A percentile compares a stretch with the other conserved stretches of the same genome.
Evolutionary conservation across 2,888 invertebrate species (phyloP).

Genomic region (Andrena flavipes): DNA sequence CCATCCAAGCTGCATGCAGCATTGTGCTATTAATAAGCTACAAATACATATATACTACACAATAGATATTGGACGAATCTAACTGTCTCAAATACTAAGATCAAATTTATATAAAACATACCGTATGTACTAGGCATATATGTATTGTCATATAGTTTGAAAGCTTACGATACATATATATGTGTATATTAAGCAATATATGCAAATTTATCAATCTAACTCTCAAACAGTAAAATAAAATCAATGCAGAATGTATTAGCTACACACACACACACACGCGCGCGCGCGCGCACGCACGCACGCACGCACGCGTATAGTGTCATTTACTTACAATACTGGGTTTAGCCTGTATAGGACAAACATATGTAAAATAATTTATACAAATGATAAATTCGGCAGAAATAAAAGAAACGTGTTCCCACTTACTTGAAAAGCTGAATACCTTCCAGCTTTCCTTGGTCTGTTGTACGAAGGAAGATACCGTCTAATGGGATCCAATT

Average conservation of each 20-base stretch:
- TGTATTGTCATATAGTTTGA: constrained; percentile 1
- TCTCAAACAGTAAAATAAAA: constrained; percentile 25
- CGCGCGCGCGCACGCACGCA: constrained; percentile 38
- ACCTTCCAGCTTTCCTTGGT: constrained; percentile 95
- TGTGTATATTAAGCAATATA: not conserved
- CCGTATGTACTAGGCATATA: constrained; percentile 19
- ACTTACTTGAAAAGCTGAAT: constrained; percentile 98
- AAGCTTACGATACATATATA: not conserved
- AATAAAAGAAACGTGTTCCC: not conserved
- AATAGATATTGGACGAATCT: constrained; percentile 7
- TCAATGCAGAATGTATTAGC: constrained; percentile 5
- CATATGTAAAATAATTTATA: constrained; percentile 55
- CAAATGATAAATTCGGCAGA: constrained; percentile 21
- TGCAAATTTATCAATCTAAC: constrained; percentile 10
- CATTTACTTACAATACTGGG: constrained; percentile 87
- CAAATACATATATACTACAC: not conserved
- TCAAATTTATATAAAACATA: no score
- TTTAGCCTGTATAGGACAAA: constrained; percentile 86
- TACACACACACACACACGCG: no score
- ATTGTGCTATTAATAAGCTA: not conserved
- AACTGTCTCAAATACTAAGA: not conserved
- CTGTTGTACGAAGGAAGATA: constrained; percentile 98
- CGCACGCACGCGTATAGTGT: constrained; percentile 61
- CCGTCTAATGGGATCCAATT: constrained; percentile 97
- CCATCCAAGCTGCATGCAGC: constrained; percentile 36